Conservation (phyloP, 2,797 vertebrate genomes). For the Cuniculus paca region DNA sequence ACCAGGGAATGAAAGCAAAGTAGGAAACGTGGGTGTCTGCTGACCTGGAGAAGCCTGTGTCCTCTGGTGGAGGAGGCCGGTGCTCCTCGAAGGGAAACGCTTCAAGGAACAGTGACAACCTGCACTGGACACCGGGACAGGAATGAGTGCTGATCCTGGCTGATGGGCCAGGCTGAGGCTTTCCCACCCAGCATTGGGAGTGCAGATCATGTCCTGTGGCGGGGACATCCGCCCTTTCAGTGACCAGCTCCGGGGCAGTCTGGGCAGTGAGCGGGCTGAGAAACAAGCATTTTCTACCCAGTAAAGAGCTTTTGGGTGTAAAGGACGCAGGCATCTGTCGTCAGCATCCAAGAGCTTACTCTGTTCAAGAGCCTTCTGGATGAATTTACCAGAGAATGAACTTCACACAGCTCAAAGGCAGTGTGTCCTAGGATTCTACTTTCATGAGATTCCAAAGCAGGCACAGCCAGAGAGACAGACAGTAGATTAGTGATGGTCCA, state of each 20-base stretch:
- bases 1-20: not conserved
- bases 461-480: not conserved
- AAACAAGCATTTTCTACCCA: conserved; percentile 1
- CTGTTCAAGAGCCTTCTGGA: not conserved
- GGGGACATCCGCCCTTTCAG: not conserved
- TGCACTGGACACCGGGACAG: not conserved
- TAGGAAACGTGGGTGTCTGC: not conserved
- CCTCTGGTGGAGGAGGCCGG: not conserved
- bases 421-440: not conserved
- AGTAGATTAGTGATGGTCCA: not conserved
- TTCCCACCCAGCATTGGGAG: not conserved
- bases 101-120: not conserved
- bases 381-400: not conserved
- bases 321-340: not conserved
- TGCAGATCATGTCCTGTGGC: not conserved
- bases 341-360: not conserved
- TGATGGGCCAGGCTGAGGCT: not conserved
- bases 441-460: not conserved
- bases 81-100: not conserved
- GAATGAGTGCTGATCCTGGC: not conserved
- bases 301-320: not conserved
- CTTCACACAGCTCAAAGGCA: not conserved
- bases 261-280: not conserved
- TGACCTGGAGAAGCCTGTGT: not conserved
- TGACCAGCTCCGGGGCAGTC: not conserved